Conservation (phyloP, 2,888 invertebrate genomes). For the Drosophila lacicola region DNA sequence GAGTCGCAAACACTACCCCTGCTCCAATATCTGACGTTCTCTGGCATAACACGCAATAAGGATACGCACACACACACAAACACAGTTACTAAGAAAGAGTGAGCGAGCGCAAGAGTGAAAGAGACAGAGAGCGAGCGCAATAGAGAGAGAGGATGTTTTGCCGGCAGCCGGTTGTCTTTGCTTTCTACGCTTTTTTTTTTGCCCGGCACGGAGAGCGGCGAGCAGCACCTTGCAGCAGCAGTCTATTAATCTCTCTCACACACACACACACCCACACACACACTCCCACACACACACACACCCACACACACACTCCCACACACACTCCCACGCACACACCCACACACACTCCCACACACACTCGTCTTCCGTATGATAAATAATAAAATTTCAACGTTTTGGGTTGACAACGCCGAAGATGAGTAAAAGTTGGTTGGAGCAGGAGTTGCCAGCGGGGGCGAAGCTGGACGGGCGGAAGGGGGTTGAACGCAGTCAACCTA, state of each 20-base stretch:
- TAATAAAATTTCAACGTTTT: constrained; percentile 72
- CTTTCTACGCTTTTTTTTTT: constrained; percentile 1
- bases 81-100: not conserved
- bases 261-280: constrained; percentile 35
- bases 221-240: constrained; percentile 69
- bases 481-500: constrained; percentile 32
- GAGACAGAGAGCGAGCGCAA: not conserved
- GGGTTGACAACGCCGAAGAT: constrained; percentile 55
- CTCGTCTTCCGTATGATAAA: constrained; percentile 71
- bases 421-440: constrained; percentile 18
- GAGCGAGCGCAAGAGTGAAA: not conserved
- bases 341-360: constrained; percentile 11
- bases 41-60: constrained; percentile 38
- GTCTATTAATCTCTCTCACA: constrained; percentile 67
- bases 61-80: constrained; percentile 25
- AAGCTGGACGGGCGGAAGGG: not conserved
- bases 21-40: not conserved
- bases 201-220: constrained; percentile 18
- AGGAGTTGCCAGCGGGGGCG: not conserved
- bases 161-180: constrained; percentile 39
- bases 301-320: constrained; percentile 12
- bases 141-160: constrained; percentile 11
- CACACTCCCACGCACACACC: not conserved
- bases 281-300: constrained; percentile 2
- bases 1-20: constrained; percentile 28